Evolutionary conservation across 2,113 vertebrate species (phyloP), one percentile per base, ranked within the genome.

Genomic region (Mesembrinibis cayennensis): DNA sequence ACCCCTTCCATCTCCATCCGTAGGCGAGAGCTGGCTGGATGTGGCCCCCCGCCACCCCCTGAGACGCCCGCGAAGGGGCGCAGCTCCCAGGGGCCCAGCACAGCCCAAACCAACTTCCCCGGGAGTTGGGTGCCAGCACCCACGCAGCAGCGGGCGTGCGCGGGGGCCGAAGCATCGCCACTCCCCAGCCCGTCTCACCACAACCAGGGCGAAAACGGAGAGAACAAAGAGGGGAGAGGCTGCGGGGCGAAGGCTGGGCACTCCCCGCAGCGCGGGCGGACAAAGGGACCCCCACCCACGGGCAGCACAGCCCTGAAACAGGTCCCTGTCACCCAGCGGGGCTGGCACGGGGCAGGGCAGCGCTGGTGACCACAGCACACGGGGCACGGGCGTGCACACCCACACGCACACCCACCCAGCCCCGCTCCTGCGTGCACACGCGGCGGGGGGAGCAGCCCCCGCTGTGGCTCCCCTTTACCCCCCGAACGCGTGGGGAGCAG

Each of bases 201-300:
- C 66, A 53, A 29, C 77, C 61, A 65, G 65, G 52, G 78, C 8
- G 34, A 52, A 53, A 44, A 27, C 0, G 3, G 47, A 71, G 87
- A 89, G 92, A 91, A 92, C 77, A 89, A 93, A 96, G 94, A 42
- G 23, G 63, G 70, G 83, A 90, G 93, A 88, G 80, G 72, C 94
- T 95, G 87, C 82, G 8, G 73, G 85, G 90, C 13, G 44, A 66
- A n/a, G 67, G 61, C 42, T 84, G 67, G 40, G 66, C 3, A 16
- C 62, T 91, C 42, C 74, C 71, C 20, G 9, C 40, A 1, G 58
- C 32, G 1, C 7, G 29, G 69, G 59, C 20, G 11, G 78, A 92
- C 90, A 92, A 92, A 93, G 62, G 16, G 86, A 70, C 66, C 61
- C 67, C 72, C 25, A 42, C 62, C 61, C 58, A 4, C 0, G 53